Evolutionary conservation across 2,888 invertebrate species (phyloP).

Genomic region (Scrobipalpa atriplicella): DNA sequence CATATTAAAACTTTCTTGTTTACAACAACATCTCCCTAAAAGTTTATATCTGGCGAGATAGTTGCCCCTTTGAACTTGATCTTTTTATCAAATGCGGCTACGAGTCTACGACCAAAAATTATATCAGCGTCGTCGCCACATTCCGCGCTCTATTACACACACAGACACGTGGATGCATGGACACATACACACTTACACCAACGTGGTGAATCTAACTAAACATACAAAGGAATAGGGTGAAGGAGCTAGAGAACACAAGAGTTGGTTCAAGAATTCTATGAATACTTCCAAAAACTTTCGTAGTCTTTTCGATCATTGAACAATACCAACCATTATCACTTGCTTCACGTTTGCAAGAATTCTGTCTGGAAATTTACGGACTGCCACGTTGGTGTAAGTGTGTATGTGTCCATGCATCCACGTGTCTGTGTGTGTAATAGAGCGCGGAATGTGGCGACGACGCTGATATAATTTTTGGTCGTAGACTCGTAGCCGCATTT

Average conservation of each 20-base stretch:
- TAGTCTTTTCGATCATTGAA: neutral
- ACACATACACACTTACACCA: conserved; percentile 36
- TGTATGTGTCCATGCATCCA: conserved; percentile 34
- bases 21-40: conserved; percentile 42
- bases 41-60: conserved; percentile 42
- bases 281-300: neutral
- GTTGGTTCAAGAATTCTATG: neutral
- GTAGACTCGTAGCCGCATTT: conserved; percentile 61
- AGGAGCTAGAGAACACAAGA: neutral
- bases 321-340: neutral
- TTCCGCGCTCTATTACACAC: conserved; percentile 62
- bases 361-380: conserved; percentile 14
- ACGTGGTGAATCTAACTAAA: conserved; percentile 22
- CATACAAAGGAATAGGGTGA: neutral
- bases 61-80: conserved; percentile 79
- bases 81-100: conserved; percentile 73
- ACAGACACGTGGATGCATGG: conserved; percentile 42
- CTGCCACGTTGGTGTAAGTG: conserved; percentile 31
- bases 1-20: neutral
- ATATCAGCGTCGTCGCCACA: conserved; percentile 69
- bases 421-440: conserved; percentile 52
- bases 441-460: conserved; percentile 67
- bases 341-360: conserved; percentile 8
- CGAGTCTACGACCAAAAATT: conserved; percentile 63
- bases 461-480: conserved; percentile 71